Evolutionary conservation across 2,797 vertebrate species (phyloP).

Genomic region (Sorex maritimensis): DNA sequence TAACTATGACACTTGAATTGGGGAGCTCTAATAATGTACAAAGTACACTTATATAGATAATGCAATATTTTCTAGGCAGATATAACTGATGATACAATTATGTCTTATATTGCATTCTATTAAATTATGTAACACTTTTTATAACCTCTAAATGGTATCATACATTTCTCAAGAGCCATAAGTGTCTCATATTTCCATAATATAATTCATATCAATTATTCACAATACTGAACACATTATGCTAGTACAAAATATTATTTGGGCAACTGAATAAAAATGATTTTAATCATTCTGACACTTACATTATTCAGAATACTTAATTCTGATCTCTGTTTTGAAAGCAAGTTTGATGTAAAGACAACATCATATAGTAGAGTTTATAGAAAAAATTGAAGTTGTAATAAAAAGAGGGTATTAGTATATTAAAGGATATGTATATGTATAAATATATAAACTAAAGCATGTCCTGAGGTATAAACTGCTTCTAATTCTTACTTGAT

Average conservation of each 20-base stretch:
- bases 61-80: neutral
- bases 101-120: neutral
- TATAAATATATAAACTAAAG: neutral
- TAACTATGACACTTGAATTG: neutral
- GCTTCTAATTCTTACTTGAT: neutral
- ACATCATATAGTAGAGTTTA: neutral
- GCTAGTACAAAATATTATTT: neutral
- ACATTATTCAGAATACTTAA: neutral
- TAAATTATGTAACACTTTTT: neutral
- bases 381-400: neutral
- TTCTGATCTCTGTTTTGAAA: conserved; percentile 1
- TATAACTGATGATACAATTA: neutral
- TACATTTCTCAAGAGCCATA: neutral
- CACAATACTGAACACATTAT: neutral
- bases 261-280: neutral
- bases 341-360: neutral
- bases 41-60: neutral
- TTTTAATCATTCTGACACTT: neutral
- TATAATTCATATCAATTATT: neutral
- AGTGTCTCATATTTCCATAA: neutral
- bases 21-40: neutral
- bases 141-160: neutral
- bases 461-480: neutral
- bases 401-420: neutral
- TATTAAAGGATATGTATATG: neutral